Conservation (phyloP, 2,797 vertebrate species). For the Gobionotothen gibberifrons region DNA sequence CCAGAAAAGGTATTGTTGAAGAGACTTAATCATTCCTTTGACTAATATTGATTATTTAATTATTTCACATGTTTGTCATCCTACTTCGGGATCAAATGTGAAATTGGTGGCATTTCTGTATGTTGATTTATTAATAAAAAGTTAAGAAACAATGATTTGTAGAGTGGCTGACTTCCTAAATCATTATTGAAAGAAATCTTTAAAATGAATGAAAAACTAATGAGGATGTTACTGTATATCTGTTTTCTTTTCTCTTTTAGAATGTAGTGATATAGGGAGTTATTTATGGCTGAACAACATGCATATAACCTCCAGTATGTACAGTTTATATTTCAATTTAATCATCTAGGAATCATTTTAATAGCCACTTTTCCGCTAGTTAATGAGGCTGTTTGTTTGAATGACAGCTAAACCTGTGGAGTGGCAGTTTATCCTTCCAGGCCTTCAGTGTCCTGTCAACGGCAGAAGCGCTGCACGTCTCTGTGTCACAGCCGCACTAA, state of each 20-base stretch:
- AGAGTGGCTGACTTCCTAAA: conserved; percentile 5
- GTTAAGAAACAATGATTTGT: conserved; percentile 1
- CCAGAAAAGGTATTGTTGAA: neutral
- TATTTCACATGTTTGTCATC: neutral
- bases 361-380: conserved; percentile 25
- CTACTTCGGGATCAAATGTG: neutral
- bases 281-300: conserved; percentile 2
- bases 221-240: neutral
- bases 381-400: conserved; percentile 49
- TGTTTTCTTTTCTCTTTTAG: neutral
- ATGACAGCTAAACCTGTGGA: conserved; percentile 37
- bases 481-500: conserved; percentile 57
- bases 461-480: conserved; percentile 35
- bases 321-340: conserved; percentile 20
- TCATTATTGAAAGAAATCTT: conserved; percentile 13
- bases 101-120: neutral
- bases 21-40: neutral
- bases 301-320: neutral
- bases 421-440: conserved; percentile 25
- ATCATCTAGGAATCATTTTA: conserved; percentile 30
- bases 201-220: neutral
- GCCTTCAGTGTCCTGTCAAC: conserved; percentile 45
- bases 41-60: conserved; percentile 2
- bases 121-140: conserved; percentile 9
- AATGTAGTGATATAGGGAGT: neutral